Base-by-base conservation (phyloP, 2,888 invertebrate genomes). In the Mesodorylaimus sp. region DNA sequence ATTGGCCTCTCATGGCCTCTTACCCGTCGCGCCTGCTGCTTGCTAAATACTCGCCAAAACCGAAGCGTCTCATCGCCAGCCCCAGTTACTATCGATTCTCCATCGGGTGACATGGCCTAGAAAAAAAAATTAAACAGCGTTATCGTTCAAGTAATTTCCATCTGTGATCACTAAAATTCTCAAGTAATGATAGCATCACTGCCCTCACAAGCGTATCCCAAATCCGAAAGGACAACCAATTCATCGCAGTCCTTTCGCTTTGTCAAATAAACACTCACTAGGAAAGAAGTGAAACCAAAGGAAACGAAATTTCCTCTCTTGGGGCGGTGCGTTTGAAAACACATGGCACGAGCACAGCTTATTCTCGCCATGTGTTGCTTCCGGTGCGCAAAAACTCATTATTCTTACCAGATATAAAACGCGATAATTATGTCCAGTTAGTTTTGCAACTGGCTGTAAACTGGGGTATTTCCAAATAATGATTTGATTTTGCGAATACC, bases 11-110 rank as follows among this genome's bases (percentile, higher is more conserved):
- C 16, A 48, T 28, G 48, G 23, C 16, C 5, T 50, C 55, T 50
- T 56, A 68, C 68, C 62, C 67, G 69, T 23, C 63, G 65, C 21
- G 87, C 87, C 36, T 88, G 78, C 19, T 88, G 87, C 74, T 95
- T 95, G 64, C 87, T 89, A 72, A 97, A 97, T 0, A 97, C 91
- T 73, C 93, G 93, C 95, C 93, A 97, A 70, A 95, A 97, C 5
- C 95, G 75, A 3, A 97, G 74, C 0, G 95, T 97, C 68, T 95
- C 95, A 69, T 95, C 95, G 0, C 95, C 95, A 1, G 95, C 95
- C 26, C 95, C 95, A 0, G 95, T 97, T 0, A 97, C 95, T 56
- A 97, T 95, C 2, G 93, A 88, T 68, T 95, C 93, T 29, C 95
- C 95, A 68, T 93, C 93, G 0, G 95, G 95, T 2, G 91, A 93